A percentile compares a stretch with the other conserved stretches of the same genome.
Evolutionary conservation across 2,888 invertebrate genomes (phyloP).

Genomic region (Polymixis flavicincta): DNA sequence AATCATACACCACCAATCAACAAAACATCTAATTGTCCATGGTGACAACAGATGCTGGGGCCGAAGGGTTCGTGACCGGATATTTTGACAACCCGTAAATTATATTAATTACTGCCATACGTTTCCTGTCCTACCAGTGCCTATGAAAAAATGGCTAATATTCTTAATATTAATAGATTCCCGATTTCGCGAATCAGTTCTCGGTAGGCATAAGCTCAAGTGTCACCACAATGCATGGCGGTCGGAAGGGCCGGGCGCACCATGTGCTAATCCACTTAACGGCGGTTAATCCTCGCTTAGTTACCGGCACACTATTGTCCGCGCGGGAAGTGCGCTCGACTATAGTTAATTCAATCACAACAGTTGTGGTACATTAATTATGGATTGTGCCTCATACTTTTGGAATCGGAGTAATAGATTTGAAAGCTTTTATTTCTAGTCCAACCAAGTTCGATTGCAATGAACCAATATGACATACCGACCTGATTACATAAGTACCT

Average conservation of each 20-base stretch:
- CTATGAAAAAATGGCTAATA: constrained; percentile 21
- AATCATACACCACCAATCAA: neutral
- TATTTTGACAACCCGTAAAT: constrained; percentile 37
- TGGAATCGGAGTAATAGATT: neutral
- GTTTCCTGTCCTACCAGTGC: constrained; percentile 39
- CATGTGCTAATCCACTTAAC: constrained; percentile 86
- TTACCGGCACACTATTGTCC: constrained; percentile 69
- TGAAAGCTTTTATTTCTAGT: neutral
- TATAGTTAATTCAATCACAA: constrained; percentile 82
- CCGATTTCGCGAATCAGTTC: constrained; percentile 56
- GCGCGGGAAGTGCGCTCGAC: constrained; percentile 70
- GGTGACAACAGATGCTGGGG: neutral
- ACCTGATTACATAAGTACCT: neutral
- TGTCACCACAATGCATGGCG: constrained; percentile 59
- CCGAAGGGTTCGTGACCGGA: constrained; percentile 2
- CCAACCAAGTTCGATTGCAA: neutral
- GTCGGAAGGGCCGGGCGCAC: constrained; percentile 76
- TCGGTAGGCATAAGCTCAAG: constrained; percentile 58
- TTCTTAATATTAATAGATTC: constrained; percentile 53
- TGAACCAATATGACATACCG: neutral
- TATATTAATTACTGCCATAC: constrained; percentile 33
- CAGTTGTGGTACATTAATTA: constrained; percentile 66
- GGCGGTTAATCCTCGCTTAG: constrained; percentile 77
- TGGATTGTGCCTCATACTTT: constrained; percentile 32
- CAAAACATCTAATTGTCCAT: neutral